phyloP scores from a whole-genome alignment of 2,113 vertebrate genomes.

The Centropristis striata region DNA sequence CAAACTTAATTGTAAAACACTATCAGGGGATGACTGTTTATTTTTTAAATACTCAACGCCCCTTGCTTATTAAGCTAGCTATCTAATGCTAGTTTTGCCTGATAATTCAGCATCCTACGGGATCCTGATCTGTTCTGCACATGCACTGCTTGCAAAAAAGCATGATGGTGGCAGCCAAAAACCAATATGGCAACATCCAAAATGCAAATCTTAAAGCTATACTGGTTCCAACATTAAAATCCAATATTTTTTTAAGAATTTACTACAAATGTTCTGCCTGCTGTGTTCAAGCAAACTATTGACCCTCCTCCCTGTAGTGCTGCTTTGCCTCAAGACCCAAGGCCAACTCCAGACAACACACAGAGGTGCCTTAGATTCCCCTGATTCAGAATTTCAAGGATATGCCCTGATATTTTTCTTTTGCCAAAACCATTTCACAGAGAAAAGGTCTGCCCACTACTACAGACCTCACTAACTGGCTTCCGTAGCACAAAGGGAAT shows the following conservation, averaged over 20 bases:
- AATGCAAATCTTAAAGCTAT: too few species aligned
- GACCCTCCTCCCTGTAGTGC: slow-evolving; percentile 24
- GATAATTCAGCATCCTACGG: too few species aligned
- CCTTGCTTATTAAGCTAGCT: too few species aligned
- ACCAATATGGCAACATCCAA: too few species aligned
- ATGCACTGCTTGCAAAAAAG: too few species aligned
- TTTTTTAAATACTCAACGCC: too few species aligned
- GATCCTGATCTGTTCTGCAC: too few species aligned
- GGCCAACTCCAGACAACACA: slow-evolving; percentile 36
- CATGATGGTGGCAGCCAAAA: too few species aligned
- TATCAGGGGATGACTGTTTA: too few species aligned
- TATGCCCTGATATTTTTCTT: slow-evolving; percentile 28
- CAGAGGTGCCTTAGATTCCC: slow-evolving; percentile 13
- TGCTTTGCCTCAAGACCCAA: slow-evolving; percentile 36
- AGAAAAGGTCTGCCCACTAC: slow-evolving; percentile 54
- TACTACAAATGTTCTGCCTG: slow-evolving; percentile 10
- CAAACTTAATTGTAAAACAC: too few species aligned
- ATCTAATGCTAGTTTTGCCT: too few species aligned
- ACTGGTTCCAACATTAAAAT: neutral
- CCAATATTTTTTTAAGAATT: neutral
- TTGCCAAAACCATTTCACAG: slow-evolving; percentile 47
- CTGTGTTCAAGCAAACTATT: slow-evolving; percentile 33
- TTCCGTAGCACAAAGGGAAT: slow-evolving; percentile 82
- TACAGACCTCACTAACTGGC: slow-evolving; percentile 65
- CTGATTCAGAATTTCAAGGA: slow-evolving; percentile 40